phyloP scores from a whole-genome alignment of 2,797 vertebrate species.

The Stomatorhinus walkeri region DNA sequence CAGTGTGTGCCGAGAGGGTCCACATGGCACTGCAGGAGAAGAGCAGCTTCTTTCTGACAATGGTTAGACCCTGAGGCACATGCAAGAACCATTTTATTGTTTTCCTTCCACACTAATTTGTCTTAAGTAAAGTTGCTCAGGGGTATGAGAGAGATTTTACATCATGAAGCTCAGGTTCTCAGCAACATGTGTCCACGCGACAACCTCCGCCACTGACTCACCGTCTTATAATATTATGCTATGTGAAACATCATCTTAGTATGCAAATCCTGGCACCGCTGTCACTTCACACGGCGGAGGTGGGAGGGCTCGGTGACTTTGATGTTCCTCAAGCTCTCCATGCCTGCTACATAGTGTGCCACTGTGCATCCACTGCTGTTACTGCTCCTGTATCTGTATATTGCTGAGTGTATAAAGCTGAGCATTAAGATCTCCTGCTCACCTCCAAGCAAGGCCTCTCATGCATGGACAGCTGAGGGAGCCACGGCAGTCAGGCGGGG shows the following conservation, averaged over 20 bases:
- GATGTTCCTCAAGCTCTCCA: not conserved
- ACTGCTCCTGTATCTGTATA: not conserved
- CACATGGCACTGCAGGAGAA: not conserved
- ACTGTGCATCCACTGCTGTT: not conserved
- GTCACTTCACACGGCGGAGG: not conserved
- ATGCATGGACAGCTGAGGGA: too few species aligned
- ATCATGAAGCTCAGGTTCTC: not conserved
- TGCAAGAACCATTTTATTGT: not conserved
- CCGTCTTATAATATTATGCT: not conserved
- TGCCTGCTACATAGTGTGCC: not conserved
- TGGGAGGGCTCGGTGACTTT: not conserved
- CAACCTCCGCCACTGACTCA: not conserved
- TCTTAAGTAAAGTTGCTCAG: slow-evolving; percentile 1
- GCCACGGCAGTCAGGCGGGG: not conserved
- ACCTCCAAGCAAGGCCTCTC: not conserved
- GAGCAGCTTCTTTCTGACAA: not conserved
- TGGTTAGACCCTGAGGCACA: not conserved
- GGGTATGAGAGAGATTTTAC: not conserved
- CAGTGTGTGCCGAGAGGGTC: not conserved
- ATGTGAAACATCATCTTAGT: not conserved
- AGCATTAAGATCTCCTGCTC: not conserved
- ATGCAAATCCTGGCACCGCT: not conserved
- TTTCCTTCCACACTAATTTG: not conserved
- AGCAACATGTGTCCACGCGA: not conserved
- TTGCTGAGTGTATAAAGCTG: not conserved